Conservation (phyloP, 2,888 invertebrate genomes). For the Charanyca ferruginea region DNA sequence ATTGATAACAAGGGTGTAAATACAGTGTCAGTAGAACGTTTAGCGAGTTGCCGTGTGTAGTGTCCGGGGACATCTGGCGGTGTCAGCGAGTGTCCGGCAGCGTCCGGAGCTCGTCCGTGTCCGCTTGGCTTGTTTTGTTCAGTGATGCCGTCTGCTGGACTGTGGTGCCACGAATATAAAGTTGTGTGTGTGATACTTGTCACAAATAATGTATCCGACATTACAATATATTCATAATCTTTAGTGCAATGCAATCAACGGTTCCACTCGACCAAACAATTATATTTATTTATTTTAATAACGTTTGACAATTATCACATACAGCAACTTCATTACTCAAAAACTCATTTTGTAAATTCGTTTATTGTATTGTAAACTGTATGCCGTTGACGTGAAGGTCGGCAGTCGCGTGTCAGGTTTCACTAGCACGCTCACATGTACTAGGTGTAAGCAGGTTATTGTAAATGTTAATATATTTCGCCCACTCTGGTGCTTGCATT, state of each 20-base stretch:
- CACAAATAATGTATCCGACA: neutral
- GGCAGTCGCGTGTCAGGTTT: constrained; percentile 53
- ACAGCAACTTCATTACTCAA: constrained; percentile 31
- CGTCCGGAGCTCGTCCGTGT: constrained; percentile 18
- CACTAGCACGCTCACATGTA: constrained; percentile 52
- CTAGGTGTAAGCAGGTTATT: constrained; percentile 66
- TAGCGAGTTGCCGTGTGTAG: constrained; percentile 7
- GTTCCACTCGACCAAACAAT: constrained; percentile 7
- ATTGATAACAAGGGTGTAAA: constrained; percentile 40
- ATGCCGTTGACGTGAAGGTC: constrained; percentile 35
- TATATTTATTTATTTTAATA: constrained; percentile 29
- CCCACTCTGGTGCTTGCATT: constrained; percentile 80
- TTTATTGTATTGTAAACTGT: constrained; percentile 50
- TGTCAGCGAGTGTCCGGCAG: neutral
- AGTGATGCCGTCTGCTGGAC: constrained; percentile 31
- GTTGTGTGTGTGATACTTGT: constrained; percentile 41
- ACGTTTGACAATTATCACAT: constrained; percentile 48
- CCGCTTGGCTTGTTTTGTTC: constrained; percentile 45
- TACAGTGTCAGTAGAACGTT: constrained; percentile 48
- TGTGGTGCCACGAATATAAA: constrained; percentile 22
- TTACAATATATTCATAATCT: constrained; percentile 6
- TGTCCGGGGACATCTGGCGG: constrained; percentile 9
- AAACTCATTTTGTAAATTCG: constrained; percentile 50
- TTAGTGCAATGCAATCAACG: constrained; percentile 37
- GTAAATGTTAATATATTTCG: constrained; percentile 73